A percentile compares a stretch with the other conserved stretches of the same genome.
phyloP scores from a whole-genome alignment of 2,113 vertebrate genomes.

The Barbus barbus region DNA sequence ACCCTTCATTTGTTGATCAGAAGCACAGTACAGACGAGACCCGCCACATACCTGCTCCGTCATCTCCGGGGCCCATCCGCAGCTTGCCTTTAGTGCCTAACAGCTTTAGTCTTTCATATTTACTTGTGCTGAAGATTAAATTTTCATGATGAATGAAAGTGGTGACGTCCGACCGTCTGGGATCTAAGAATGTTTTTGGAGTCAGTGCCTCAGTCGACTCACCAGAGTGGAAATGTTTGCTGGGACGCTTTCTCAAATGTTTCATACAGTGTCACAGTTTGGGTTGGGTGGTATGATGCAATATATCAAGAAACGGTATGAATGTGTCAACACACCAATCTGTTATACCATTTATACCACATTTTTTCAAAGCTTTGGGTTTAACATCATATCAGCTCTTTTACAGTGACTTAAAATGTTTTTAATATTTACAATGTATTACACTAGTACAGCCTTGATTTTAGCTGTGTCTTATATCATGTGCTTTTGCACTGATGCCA shows the following conservation, averaged over 20 bases:
- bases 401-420: not conserved
- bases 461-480: not conserved
- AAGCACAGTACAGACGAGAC: not conserved
- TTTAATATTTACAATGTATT: not conserved
- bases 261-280: not conserved
- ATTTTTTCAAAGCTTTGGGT: not conserved
- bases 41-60: not conserved
- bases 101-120: not conserved
- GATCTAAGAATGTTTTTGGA: not conserved
- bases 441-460: not conserved
- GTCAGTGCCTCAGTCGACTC: not conserved
- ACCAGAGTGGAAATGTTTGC: constrained; percentile 15
- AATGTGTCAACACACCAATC: not conserved
- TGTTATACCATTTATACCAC: not conserved
- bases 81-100: not conserved
- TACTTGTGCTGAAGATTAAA: not conserved
- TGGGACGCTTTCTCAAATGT: not conserved
- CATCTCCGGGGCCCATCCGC: not conserved
- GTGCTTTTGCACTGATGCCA: not conserved
- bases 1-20: not conserved
- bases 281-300: not conserved
- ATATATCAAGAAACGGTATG: not conserved
- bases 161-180: constrained; percentile 4
- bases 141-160: constrained; percentile 25
- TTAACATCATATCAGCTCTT: not conserved